Conservation (phyloP, 1,140 invertebrate genomes). For the Drosophila pandora region DNA sequence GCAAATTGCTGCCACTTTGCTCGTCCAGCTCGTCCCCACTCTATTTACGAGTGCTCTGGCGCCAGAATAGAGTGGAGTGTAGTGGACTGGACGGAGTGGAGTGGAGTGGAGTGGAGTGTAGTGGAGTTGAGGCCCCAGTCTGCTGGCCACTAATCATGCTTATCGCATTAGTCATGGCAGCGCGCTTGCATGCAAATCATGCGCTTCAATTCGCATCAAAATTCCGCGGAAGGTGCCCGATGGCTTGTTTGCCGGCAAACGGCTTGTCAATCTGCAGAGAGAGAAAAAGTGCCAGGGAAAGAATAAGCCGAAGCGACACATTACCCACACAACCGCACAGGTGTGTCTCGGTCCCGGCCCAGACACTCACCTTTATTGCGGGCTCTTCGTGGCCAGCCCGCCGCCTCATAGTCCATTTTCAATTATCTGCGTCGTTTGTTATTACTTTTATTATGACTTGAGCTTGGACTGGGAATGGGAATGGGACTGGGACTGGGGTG, state of each 20-base stretch:
- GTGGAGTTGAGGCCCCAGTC: slow-evolving; percentile 13
- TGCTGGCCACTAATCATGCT: slow-evolving; percentile 76
- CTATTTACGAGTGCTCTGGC: slow-evolving; percentile 55
- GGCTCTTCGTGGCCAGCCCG: slow-evolving; percentile 13
- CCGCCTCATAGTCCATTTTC: slow-evolving; percentile 78
- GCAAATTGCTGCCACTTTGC: slow-evolving; percentile 68
- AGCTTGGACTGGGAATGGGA: slow-evolving; percentile 11
- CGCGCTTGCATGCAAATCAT: slow-evolving; percentile 76
- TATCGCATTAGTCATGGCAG: slow-evolving; percentile 81
- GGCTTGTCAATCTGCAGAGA: slow-evolving; percentile 66
- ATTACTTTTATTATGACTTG: slow-evolving; percentile 77
- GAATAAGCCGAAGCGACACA: slow-evolving; percentile 6
- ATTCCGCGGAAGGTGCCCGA: slow-evolving; percentile 57
- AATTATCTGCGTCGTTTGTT: slow-evolving; percentile 82
- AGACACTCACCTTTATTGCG: slow-evolving; percentile 9
- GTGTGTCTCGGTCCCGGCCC: slow-evolving; percentile 49
- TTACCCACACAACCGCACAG: slow-evolving; percentile 25
- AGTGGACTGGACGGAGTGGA: slow-evolving; percentile 20
- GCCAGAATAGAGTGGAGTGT: slow-evolving; percentile 46
- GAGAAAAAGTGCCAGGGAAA: slow-evolving; percentile 19
- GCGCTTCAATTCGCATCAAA: slow-evolving; percentile 76
- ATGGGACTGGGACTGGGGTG: slow-evolving; percentile 1
- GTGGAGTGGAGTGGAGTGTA: slow-evolving; percentile 9
- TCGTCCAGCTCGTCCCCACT: slow-evolving; percentile 28
- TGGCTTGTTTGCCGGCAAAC: slow-evolving; percentile 9